phyloP scores from a whole-genome alignment of 2,888 invertebrate species.

The Limnephilus auricula region DNA sequence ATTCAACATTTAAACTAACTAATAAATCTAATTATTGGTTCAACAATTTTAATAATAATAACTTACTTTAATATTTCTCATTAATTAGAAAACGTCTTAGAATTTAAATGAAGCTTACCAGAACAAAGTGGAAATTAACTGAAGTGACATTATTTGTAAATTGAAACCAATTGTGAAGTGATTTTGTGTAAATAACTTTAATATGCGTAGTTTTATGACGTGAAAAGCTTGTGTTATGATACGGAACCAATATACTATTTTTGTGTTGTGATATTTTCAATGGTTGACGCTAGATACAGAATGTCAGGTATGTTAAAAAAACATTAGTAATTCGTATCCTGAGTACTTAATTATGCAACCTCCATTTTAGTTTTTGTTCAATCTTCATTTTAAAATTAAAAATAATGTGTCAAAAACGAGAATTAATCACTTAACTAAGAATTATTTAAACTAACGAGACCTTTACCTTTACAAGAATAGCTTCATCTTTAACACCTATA shows the following conservation, averaged over 20 bases:
- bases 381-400: too few species aligned
- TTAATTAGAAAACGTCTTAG: background rate
- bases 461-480: too few species aligned
- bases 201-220: background rate
- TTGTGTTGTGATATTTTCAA: slow-evolving; percentile 51
- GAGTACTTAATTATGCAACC: too few species aligned
- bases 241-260: background rate
- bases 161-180: background rate
- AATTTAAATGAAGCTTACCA: background rate
- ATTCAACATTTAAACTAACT: background rate
- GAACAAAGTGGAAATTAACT: background rate
- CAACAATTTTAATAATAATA: background rate
- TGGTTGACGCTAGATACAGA: slow-evolving; percentile 62
- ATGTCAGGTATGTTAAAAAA: slow-evolving; percentile 59
- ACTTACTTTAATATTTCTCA: background rate
- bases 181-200: background rate
- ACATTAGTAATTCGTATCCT: too few species aligned
- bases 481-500: too few species aligned
- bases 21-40: background rate
- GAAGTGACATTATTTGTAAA: slow-evolving; percentile 4
- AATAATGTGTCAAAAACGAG: too few species aligned
- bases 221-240: slow-evolving; percentile 26
- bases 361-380: too few species aligned
- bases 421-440: too few species aligned
- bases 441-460: too few species aligned